Base-by-base conservation (phyloP, 2,113 vertebrate genomes). In the Tylochromis polylepis region DNA sequence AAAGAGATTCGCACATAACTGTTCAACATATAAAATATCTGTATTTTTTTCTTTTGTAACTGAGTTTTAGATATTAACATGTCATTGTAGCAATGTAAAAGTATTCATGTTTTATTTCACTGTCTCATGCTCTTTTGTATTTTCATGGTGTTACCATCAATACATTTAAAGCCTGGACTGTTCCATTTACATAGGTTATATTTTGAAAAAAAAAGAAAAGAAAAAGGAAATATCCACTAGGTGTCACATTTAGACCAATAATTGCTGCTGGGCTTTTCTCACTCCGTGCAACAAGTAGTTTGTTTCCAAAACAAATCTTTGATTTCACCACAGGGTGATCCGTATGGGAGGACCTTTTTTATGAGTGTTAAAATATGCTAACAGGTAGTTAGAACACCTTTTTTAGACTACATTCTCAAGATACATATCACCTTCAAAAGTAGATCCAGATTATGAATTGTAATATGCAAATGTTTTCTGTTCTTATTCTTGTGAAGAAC, bases 161-260 rank as follows among this genome's bases (percentile, higher is more conserved):
- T 27, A 29, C 29, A 27, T 15, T 4, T 7, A 29, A 29, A 58
- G 2, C 11, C 11, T 12, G 12, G 1, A 4, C 4, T 29, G 0
- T 31, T 31, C 27, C 16, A 16, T 7, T 29, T 29, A 59, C 58
- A 31, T 60, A 10, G 4, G 8, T 9, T 31, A 31, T 24, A 18
- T 27, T 46, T 49, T 46, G 20, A 9, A 5, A 5, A n/a, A 11
- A 49, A 24, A 20, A 75, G 8, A 18, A 18, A 7, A 29, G 20
- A 29, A 29, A 4, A 24, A 22, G 16, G 3, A 18, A 11, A 27
- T 18, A 18, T 85, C 91, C 90, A 89, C 88, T 87, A 89, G 88
- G 55, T 89, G 85, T 87, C 87, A 72, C 43, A 31, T 38, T 80
- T 36, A 56, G 31, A 15, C 81, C 27, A 81, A 53, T 31, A 11